phyloP scores from a whole-genome alignment of 2,888 invertebrate genomes.

The Oxycera nigricornis region DNA sequence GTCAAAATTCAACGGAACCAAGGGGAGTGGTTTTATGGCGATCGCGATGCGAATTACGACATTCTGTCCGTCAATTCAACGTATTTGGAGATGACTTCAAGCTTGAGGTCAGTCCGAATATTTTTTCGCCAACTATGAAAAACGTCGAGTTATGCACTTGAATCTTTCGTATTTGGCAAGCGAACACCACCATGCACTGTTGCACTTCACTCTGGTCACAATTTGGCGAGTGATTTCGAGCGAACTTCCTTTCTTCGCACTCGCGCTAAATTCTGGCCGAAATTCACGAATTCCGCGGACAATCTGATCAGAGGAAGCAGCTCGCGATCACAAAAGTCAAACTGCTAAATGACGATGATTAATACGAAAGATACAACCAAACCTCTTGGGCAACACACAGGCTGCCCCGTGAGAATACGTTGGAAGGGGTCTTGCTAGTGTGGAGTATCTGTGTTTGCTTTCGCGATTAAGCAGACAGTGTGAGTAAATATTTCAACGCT shows the following conservation, averaged over 20 bases:
- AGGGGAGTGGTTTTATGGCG: neutral
- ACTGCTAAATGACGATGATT: slow-evolving; percentile 21
- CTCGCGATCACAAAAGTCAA: slow-evolving; percentile 30
- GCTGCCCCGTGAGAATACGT: neutral
- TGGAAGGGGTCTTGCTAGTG: neutral
- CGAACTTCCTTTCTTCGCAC: neutral
- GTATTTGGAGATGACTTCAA: slow-evolving; percentile 33
- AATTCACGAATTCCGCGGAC: slow-evolving; percentile 3
- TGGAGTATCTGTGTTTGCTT: neutral
- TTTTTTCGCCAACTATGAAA: neutral
- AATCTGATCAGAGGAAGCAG: slow-evolving; percentile 3
- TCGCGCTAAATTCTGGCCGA: neutral
- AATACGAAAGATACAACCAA: slow-evolving; percentile 14
- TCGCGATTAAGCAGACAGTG: neutral
- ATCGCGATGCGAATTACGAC: slow-evolving; percentile 28
- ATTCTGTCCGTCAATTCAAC: slow-evolving; percentile 30
- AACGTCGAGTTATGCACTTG: slow-evolving; percentile 26
- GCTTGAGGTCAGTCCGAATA: neutral
- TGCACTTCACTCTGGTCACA: neutral
- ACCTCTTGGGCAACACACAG: neutral
- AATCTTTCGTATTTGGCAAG: slow-evolving; percentile 17
- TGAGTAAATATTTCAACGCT: neutral
- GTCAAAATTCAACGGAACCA: neutral
- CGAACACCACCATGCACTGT: neutral
- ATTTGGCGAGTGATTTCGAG: neutral